Percentiles rank a stretch among this genome's conserved stretches.
Evolutionary conservation across 2,113 vertebrate genomes (phyloP).

Genomic region (Opisthocomus hoazin): DNA sequence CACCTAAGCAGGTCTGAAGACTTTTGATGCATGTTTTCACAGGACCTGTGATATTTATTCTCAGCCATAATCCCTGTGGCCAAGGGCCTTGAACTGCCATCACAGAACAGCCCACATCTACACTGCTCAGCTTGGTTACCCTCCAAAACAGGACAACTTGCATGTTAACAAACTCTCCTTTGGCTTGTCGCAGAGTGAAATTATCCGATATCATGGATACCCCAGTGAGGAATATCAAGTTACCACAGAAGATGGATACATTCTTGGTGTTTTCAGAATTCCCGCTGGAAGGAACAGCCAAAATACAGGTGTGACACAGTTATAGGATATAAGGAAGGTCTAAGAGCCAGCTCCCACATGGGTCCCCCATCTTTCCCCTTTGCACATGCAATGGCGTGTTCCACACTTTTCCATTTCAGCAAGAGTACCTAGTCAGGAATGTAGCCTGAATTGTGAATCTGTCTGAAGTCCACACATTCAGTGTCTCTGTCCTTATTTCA

Average conservation of each 20-base stretch:
- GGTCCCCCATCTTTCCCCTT: not conserved
- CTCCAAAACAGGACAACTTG: not conserved
- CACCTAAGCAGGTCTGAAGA: not conserved
- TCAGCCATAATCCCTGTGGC: not conserved
- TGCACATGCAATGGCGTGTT: not conserved
- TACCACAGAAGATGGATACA: slow-evolving; percentile 69
- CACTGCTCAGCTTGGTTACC: not conserved
- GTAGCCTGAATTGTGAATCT: not conserved
- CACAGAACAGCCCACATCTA: not conserved
- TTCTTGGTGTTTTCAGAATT: slow-evolving; percentile 72
- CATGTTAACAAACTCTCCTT: not conserved
- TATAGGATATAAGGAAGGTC: not conserved
- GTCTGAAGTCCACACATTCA: not conserved
- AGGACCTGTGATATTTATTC: not conserved
- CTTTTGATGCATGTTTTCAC: not conserved
- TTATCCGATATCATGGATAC: slow-evolving; percentile 68
- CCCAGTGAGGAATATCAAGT: slow-evolving; percentile 69
- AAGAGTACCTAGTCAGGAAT: not conserved
- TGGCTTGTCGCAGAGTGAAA: slow-evolving; percentile 65
- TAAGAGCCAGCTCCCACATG: not conserved
- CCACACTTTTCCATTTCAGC: not conserved
- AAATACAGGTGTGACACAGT: slow-evolving; percentile 11
- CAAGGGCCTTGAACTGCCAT: not conserved
- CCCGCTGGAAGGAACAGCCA: slow-evolving; percentile 3
- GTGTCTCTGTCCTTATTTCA: not conserved